Conservation (phyloP, 2,113 vertebrate genomes). For the Lagopus muta region DNA sequence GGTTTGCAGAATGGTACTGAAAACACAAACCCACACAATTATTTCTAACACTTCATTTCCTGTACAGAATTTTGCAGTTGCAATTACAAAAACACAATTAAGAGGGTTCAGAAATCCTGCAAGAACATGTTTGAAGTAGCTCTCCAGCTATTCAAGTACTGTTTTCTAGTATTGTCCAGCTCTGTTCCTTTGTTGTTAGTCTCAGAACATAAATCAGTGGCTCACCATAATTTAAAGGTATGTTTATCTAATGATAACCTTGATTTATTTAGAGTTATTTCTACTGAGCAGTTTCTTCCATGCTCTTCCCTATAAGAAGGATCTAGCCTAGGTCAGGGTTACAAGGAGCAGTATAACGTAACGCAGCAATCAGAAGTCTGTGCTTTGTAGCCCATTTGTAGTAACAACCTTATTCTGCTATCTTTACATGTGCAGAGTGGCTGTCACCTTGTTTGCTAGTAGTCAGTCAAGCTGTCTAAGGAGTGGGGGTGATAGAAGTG, state of each 20-base stretch:
- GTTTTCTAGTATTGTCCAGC: neutral
- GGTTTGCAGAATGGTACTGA: neutral
- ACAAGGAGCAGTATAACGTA: neutral
- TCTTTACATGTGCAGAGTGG: neutral
- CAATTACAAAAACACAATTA: neutral
- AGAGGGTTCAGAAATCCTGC: neutral
- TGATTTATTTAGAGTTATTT: slow-evolving; percentile 28
- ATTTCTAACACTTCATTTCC: slow-evolving; percentile 30
- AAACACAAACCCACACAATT: neutral
- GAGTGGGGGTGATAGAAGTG: neutral
- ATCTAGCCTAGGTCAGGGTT: neutral
- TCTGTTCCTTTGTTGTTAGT: neutral
- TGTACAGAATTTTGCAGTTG: neutral
- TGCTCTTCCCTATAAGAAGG: neutral
- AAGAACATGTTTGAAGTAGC: neutral
- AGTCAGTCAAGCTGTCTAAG: neutral
- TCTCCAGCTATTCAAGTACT: neutral
- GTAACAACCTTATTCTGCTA: neutral
- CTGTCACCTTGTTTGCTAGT: slow-evolving; percentile 3
- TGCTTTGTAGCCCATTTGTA: neutral
- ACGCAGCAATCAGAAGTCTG: neutral
- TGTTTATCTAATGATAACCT: neutral
- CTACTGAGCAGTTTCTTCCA: neutral
- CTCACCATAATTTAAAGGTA: slow-evolving; percentile 4
- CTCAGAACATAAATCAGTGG: neutral